Base-by-base conservation (phyloP, 2,888 invertebrate genomes). In the Carcina quercana region DNA sequence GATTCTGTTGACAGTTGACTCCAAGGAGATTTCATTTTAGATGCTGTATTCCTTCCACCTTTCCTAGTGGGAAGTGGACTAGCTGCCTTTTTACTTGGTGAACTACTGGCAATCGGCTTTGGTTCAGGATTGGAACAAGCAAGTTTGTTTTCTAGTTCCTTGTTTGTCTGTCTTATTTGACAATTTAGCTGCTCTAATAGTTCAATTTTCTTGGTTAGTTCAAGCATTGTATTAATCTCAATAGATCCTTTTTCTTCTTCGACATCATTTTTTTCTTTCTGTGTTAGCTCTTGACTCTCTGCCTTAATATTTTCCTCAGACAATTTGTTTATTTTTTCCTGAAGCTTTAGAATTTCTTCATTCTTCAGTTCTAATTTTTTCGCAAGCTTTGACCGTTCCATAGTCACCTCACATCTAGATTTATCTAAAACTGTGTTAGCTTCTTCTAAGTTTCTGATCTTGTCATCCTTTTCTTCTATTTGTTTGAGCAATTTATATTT, bases 181-280 rank as follows among this genome's bases (percentile, higher is more conserved):
- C 73, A 82, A 39, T 88, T 78, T 7, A 82, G 55, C 54, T 85
- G 79, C 46, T 86, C 78, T 17, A 88, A 62, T 33, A 78, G 57
- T 45, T 86, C 85, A 31, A 89, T 65, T 48, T 88, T 67, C 51
- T 82, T 75, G 6, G 73, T 68, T 25, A 84, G 50, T 43, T 83
- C 75, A 32, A 57, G 60, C 78, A 83, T 79, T 39, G 68, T 63
- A 17, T 66, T 48, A 43, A 82, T 76, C 56, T 84, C 82, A 27
- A 86, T 61, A 43, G 78, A 82, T n/a, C 86, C 85, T 45, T 88
- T 89, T 57, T 90, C 89, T 53, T 85, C 80, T 47, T 85, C 85
- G 51, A 80, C 61, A 30, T 86, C 84, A 37, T 60, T 52, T 39
- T 63, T 59, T 39, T 61, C 58, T 46, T 65, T 60, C 12, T 12